These are phyloP conservation scores for Motacilla alba DNA, from an alignment of 2,113 vertebrate genomes.

Conservation along the genomic window DNA sequence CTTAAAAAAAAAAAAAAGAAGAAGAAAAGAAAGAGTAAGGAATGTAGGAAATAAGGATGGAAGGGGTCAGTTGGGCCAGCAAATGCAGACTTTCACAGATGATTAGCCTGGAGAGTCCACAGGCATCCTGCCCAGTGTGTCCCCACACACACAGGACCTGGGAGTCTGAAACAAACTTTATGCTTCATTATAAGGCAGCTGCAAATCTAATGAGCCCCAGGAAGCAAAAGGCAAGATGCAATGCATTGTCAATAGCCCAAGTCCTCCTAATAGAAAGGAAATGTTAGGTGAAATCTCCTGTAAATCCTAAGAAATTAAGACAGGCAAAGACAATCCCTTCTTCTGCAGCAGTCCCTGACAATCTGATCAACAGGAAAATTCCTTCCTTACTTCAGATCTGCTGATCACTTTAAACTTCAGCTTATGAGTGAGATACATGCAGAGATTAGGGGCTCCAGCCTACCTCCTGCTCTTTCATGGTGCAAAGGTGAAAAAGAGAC, in stretches of 20 bases:
- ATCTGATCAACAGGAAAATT: neutral
- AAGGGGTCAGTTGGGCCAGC: neutral
- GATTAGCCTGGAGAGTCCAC: neutral
- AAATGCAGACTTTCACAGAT: constrained; percentile 22
- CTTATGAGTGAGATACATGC: neutral
- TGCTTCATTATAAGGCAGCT: constrained; percentile 44
- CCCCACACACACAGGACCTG: neutral
- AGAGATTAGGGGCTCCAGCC: neutral
- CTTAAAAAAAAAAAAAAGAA: neutral
- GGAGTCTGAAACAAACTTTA: neutral
- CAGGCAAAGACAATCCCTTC: neutral
- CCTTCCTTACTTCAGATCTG: neutral
- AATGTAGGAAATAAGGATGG: neutral
- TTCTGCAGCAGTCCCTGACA: neutral
- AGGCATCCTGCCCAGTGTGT: neutral
- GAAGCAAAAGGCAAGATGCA: neutral
- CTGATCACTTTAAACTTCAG: neutral
- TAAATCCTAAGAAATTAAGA: neutral
- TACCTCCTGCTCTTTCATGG: neutral
- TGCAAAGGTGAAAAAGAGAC: constrained; percentile 29
- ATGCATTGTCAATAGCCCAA: neutral
- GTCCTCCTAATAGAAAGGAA: neutral
- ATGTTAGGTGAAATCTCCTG: neutral
- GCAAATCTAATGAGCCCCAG: constrained; percentile 2
- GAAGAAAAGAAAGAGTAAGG: neutral